phyloP scores from a whole-genome alignment of 2,888 invertebrate species.

The Eupithecia tripunctaria region DNA sequence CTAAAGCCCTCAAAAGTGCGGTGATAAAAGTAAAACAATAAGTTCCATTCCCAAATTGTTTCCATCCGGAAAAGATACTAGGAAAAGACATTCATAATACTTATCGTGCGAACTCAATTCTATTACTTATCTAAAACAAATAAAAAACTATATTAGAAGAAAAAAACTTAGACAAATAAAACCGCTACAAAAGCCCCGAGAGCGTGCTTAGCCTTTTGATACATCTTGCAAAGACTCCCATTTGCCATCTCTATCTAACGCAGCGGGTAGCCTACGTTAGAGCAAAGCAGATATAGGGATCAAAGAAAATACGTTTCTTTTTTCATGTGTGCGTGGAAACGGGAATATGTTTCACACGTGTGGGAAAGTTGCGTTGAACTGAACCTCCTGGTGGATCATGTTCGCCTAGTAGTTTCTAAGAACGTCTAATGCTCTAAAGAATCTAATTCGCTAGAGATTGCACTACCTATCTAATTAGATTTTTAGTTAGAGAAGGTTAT shows the following conservation, averaged over 20 bases:
- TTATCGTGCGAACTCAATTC: constrained; percentile 20
- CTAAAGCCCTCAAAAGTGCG: constrained; percentile 1
- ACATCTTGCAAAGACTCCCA: constrained; percentile 37
- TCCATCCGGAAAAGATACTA: background rate
- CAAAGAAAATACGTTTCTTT: constrained; percentile 64
- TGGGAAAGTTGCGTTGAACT: constrained; percentile 58
- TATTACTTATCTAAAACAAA: constrained; percentile 17
- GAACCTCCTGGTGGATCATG: constrained; percentile 68
- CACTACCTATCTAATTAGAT: constrained; percentile 22
- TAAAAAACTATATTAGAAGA: constrained; percentile 11
- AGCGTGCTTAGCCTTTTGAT: constrained; percentile 38
- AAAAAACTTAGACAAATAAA: constrained; percentile 27
- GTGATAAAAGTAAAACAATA: constrained; percentile 3
- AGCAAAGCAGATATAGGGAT: constrained; percentile 69
- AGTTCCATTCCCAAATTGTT: background rate
- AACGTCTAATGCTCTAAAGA: constrained; percentile 80
- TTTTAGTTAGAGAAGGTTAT: constrained; percentile 4
- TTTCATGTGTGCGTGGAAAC: constrained; percentile 62
- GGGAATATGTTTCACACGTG: constrained; percentile 65
- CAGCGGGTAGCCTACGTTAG: constrained; percentile 38
- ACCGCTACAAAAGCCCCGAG: constrained; percentile 24
- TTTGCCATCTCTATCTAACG: constrained; percentile 54
- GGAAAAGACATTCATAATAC: background rate
- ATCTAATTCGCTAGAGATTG: constrained; percentile 60
- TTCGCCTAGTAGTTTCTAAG: constrained; percentile 82